Evolutionary conservation across 2,113 vertebrate genomes (phyloP).

Genomic region (Cepphus grylle): DNA sequence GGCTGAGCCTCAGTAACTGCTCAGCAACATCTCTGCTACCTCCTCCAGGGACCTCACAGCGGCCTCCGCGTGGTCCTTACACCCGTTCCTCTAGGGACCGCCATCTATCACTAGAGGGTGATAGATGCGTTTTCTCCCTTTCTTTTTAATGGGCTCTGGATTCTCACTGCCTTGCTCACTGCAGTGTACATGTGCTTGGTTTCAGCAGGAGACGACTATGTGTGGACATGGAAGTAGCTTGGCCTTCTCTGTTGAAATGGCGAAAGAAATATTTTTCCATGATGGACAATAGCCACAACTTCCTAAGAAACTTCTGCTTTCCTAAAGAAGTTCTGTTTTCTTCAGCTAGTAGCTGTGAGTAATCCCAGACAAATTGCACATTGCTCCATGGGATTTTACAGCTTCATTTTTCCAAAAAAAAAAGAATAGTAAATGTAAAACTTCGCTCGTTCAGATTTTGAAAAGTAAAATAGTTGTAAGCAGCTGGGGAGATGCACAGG

Average conservation of each 20-base stretch:
- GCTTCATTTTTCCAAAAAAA: not conserved
- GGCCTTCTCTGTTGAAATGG: not conserved
- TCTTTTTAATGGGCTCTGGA: not conserved
- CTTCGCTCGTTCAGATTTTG: not conserved
- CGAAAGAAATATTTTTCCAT: not conserved
- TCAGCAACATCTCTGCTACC: not conserved
- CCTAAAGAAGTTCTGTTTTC: not conserved
- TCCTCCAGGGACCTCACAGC: not conserved
- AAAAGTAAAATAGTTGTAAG: not conserved
- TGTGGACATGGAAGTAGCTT: not conserved
- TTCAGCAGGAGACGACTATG: not conserved
- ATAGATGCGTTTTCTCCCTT: not conserved
- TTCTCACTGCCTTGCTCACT: not conserved
- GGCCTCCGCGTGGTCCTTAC: not conserved
- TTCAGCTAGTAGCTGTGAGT: not conserved
- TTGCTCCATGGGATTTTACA: not conserved
- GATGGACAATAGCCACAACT: not conserved
- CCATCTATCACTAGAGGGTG: not conserved
- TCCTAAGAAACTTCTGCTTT: not conserved
- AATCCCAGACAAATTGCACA: not conserved
- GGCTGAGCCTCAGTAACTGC: not conserved
- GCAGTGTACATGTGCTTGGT: not conserved
- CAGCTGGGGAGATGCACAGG: not conserved
- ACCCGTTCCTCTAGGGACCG: not conserved
- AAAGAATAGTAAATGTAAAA: not conserved